Base-by-base conservation (phyloP, 2,888 invertebrate species). In the Hanleya hanleyi region DNA sequence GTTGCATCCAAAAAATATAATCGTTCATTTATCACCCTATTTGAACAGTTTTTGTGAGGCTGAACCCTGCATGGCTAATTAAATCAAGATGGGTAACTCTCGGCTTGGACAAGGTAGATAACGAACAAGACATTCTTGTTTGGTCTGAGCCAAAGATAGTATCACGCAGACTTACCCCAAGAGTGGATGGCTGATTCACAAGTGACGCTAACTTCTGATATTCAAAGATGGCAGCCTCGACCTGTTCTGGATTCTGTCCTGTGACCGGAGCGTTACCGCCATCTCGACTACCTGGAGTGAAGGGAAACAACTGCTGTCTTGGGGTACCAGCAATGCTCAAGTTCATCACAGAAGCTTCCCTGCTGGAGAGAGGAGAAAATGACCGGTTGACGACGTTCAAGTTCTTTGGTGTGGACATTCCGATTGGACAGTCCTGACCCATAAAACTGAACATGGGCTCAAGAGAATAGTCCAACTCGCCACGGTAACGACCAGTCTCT, bases 121-220 rank as follows among this genome's bases (percentile, higher is more conserved):
- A n/a, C n/a, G n/a, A n/a, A n/a, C n/a, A n/a, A n/a, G n/a, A n/a
- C n/a, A n/a, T n/a, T n/a, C n/a, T n/a, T n/a, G n/a, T n/a, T n/a
- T n/a, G n/a, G n/a, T n/a, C n/a, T n/a, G n/a, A n/a, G n/a, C n/a
- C n/a, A n/a, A n/a, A n/a, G n/a, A n/a, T n/a, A n/a, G n/a, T n/a
- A n/a, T n/a, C n/a, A n/a, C n/a, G n/a, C n/a, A 33, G 4, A 62
- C 79, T 80, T 67, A 85, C 85, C 82, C 75, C 79, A 51, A 79
- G 73, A 22, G 73, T 77, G 26, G 77, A 75, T 1, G 86, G 84
- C 69, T 82, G 82, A 70, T 85, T 86, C 33, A 85, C 78, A 5
- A 86, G 77, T 49, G 76, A 76, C 18, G 80, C 78, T n/a, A 86
- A 74, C 67, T 84, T 84, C 50, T 77, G 71, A 51, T 81, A 84